A percentile compares a stretch with the other conserved stretches of the same genome.
Conservation (phyloP, 2,113 vertebrate species). For the Alexandromys fortis region DNA sequence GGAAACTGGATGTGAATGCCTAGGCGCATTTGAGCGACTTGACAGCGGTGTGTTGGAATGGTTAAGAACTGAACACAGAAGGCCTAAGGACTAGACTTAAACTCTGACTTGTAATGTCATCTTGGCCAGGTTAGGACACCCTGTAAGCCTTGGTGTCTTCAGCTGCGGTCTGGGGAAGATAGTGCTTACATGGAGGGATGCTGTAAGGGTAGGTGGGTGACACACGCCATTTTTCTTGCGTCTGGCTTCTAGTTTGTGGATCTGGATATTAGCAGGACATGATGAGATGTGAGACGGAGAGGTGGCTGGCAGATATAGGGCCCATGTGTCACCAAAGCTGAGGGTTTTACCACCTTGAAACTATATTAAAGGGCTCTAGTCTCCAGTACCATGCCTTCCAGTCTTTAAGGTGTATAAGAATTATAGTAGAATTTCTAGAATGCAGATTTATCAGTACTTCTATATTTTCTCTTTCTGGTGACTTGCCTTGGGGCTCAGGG, state of each 20-base stretch:
- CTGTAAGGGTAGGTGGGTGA: background rate
- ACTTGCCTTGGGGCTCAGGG: background rate
- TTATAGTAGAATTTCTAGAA: background rate
- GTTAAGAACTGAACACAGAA: background rate
- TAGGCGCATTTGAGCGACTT: background rate
- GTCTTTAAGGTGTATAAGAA: background rate
- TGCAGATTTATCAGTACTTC: background rate
- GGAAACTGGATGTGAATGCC: background rate
- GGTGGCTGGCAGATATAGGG: background rate
- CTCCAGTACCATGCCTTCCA: background rate
- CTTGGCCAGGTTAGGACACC: background rate
- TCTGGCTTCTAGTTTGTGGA: background rate
- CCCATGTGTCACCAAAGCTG: background rate
- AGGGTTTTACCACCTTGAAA: background rate
- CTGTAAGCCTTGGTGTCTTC: background rate
- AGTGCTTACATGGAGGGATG: background rate
- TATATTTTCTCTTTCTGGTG: background rate
- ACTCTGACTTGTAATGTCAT: background rate
- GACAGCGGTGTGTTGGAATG: accelerated
- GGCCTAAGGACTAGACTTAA: background rate
- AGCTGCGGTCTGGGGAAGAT: background rate
- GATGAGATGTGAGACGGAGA: background rate
- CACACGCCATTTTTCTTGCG: background rate
- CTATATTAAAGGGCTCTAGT: background rate
- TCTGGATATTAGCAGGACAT: background rate